phyloP scores from a whole-genome alignment of 2,888 invertebrate species.

The Venustoraphidia nigricollis region DNA sequence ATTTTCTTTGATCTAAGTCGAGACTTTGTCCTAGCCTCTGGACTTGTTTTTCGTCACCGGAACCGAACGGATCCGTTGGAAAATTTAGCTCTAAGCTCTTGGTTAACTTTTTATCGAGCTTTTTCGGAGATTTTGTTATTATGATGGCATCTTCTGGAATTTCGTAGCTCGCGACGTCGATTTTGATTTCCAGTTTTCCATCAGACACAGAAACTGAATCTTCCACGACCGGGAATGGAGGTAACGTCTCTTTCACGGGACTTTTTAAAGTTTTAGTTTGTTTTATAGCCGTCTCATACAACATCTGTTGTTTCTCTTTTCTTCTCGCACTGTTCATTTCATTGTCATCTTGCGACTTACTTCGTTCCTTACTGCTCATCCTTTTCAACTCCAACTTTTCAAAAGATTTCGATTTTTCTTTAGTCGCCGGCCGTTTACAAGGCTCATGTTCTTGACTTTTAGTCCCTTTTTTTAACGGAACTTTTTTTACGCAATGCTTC shows the following conservation, averaged over 20 bases:
- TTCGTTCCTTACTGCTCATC: conserved; percentile 42
- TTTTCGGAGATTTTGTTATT: conserved; percentile 59
- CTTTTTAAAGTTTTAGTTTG: conserved; percentile 59
- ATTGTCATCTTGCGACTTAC: conserved; percentile 57
- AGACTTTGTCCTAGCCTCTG: conserved; percentile 27
- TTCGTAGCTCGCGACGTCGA: conserved; percentile 37
- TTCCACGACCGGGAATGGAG: conserved; percentile 55
- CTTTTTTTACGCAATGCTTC: too few relatives aligned
- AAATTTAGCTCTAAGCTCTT: conserved; percentile 54
- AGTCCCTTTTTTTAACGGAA: conserved; percentile 28
- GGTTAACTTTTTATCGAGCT: conserved; percentile 38
- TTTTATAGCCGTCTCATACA: conserved; percentile 60
- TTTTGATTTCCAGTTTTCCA: conserved; percentile 58
- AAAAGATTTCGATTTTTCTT: conserved; percentile 52
- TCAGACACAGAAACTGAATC: conserved; percentile 58
- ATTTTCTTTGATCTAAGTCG: conserved; percentile 20
- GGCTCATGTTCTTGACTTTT: conserved; percentile 46
- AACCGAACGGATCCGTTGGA: conserved; percentile 17
- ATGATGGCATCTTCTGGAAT: conserved; percentile 52
- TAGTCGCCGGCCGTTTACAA: conserved; percentile 29
- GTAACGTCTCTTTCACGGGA: conserved; percentile 55
- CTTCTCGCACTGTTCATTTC: conserved; percentile 56
- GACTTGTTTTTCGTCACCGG: conserved; percentile 19
- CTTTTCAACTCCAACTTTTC: conserved; percentile 47
- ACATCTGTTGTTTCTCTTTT: conserved; percentile 57